Base-by-base conservation (phyloP, 2,888 invertebrate genomes). In the Caenorhabditis panamensis region DNA sequence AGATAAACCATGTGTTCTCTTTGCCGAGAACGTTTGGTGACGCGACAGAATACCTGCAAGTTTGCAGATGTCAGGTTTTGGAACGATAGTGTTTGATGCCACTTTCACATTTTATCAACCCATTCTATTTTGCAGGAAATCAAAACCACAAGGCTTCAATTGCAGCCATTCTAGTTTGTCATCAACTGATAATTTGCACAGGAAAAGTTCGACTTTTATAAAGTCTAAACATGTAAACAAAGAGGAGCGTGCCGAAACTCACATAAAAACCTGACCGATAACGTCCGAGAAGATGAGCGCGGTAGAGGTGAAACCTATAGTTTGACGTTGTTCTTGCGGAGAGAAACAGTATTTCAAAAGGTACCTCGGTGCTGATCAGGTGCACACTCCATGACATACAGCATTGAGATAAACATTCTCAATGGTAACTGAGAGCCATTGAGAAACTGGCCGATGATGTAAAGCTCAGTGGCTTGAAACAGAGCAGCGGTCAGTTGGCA, bases 301-400 rank as follows among this genome's bases (percentile, higher is more conserved):
- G n/a, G 58, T 63, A 18, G 79, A 63, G 2, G 69, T 58, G 28
- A 80, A 75, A 59, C 79, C 79, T 80, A 26, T 20, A 64, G 22
- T 49, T 49, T 28, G 16, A 18, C 26, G 36, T 59, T 49, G 31
- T 71, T 37, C 13, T 41, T 41, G 41, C 13, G 8, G 13, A 2
- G 2, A 13, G 6, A 11, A 6, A 47, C 22, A 9, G 18, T n/a
- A 18, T 51, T 51, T 49, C 22, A 22, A 36, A 18, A 11, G n/a
- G n/a, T 56, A 77, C 81, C 81, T 81, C 81, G 28, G 36, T 56
- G 64, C n/a, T 68, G 53, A 47, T 84, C 84, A 24, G 84, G 77
- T 20, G 82, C 68, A 61, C 82, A 82, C 54, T 84, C 84, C 0
- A 75, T 76, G 31, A 84, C 59, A 47, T 64, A 84, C 1, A 84